A percentile compares a stretch with the other conserved stretches of the same genome.
Conservation (phyloP, 2,888 invertebrate genomes). For the Lathronympha strigana region DNA sequence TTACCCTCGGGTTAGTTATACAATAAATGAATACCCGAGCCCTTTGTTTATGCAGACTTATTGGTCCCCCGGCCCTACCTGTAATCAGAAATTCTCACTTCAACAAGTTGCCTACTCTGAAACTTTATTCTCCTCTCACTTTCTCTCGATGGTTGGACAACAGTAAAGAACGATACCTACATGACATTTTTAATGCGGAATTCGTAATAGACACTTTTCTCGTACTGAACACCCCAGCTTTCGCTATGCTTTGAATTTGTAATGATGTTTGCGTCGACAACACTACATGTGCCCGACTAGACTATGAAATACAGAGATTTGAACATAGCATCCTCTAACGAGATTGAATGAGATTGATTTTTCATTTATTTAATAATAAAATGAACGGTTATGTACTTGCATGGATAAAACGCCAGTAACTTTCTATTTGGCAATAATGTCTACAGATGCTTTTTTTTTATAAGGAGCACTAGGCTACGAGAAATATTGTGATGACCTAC, state of each 20-base stretch:
- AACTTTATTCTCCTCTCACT: constrained; percentile 5
- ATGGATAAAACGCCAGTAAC: no score
- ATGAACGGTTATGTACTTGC: no score
- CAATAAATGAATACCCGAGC: constrained; percentile 21
- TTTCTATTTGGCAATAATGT: no score
- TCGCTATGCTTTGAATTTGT: constrained; percentile 27
- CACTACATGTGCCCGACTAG: constrained; percentile 21
- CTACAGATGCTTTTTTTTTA: no score
- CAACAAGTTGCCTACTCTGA: neutral
- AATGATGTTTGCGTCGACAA: constrained; percentile 21
- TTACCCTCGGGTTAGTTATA: constrained; percentile 6
- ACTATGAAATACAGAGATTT: constrained; percentile 15
- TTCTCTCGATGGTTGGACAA: neutral
- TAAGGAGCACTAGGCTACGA: no score
- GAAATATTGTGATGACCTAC: no score
- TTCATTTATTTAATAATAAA: neutral
- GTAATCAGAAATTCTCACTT: constrained; percentile 5
- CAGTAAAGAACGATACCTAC: neutral
- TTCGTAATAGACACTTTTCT: neutral
- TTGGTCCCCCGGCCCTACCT: constrained; percentile 15
- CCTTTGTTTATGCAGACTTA: constrained; percentile 24
- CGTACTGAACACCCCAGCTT: constrained; percentile 22
- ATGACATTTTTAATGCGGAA: neutral
- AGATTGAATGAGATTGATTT: neutral
- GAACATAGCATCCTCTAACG: constrained; percentile 8